Conservation (phyloP, 2,113 vertebrate species). For the Cranoglanis bouderius region DNA sequence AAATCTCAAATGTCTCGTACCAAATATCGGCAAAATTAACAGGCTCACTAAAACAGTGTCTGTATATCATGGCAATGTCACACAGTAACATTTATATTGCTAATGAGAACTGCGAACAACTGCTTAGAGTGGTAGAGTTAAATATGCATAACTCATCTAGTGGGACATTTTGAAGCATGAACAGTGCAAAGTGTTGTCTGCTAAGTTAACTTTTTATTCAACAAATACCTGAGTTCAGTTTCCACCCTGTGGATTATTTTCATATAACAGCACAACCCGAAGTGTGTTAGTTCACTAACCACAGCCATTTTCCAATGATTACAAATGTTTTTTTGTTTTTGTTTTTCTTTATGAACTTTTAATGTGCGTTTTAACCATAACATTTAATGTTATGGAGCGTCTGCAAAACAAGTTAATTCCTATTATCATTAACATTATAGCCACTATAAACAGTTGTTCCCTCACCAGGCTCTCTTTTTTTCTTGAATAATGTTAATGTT, state of each 20-base stretch:
- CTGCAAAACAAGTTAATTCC: neutral
- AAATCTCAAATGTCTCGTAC: neutral
- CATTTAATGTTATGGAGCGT: neutral
- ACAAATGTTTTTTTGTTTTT: neutral
- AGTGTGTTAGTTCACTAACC: neutral
- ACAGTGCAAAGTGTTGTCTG: neutral
- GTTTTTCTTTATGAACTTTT: no score
- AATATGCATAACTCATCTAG: neutral
- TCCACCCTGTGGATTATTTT: neutral
- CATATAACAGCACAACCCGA: neutral
- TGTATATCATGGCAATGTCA: neutral
- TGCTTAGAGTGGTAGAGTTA: neutral
- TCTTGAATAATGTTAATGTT: neutral
- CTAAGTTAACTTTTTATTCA: neutral
- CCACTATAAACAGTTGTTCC: neutral
- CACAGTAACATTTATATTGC: constrained; percentile 3
- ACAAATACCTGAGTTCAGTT: neutral
- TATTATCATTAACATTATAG: constrained; percentile 8
- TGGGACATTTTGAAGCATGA: constrained; percentile 13
- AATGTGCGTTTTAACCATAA: neutral
- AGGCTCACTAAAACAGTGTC: neutral
- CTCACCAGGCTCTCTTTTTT: neutral
- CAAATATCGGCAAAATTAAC: neutral
- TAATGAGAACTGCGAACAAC: constrained; percentile 12
- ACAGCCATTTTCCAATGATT: neutral